Evolutionary conservation across 2,113 vertebrate genomes (phyloP), one percentile per base, ranked within the genome.

Genomic region (Saguinus imperator): DNA sequence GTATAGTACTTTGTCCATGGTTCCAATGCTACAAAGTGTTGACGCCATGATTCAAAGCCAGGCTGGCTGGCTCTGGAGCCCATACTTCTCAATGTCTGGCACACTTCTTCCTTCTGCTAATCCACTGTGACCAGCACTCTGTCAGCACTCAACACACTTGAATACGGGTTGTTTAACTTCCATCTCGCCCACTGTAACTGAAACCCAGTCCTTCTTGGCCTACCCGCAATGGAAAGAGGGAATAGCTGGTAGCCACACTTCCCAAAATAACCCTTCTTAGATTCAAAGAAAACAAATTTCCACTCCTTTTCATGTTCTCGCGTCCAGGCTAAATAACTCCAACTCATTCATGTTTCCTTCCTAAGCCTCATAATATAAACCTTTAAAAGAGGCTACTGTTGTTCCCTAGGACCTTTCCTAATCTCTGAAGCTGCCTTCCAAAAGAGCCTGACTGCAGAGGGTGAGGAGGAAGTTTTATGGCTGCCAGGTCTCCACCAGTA

Each of bases 251-350:
- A 73, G 95, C 66, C 18, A 43, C 32, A 79, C 73, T 92, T 90
- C 72, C 91, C 48, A 68, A 87, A 96, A 87, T 64, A 94, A 92
- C 21, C 27, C 45, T 86, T 91, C 70, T 58, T 61, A 45, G 25
- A 81, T 23, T 82, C 79, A 89, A 66, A 96, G 66, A 81, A 96
- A 96, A 94, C 66, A 61, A 66, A 84, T 83, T 52, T 85, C 52
- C 5, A 35, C 40, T 88, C 70, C 12, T 92, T 55, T 61, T 50
- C 14, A n/a, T 52, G 73, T 89, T 73, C 83, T 95, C 17, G 14
- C 12, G 7, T 94, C 75, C n/a, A 87, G 83, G 76, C 48, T 86
- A 91, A 94, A 93, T 48, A 91, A 82, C 35, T 17, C 57, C 3
- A n/a, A 61, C 35, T 35, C 77, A 68, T 58, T 87, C 76, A 40